Conservation (phyloP, 2,888 invertebrate species). For the Epirrhoe alternata region DNA sequence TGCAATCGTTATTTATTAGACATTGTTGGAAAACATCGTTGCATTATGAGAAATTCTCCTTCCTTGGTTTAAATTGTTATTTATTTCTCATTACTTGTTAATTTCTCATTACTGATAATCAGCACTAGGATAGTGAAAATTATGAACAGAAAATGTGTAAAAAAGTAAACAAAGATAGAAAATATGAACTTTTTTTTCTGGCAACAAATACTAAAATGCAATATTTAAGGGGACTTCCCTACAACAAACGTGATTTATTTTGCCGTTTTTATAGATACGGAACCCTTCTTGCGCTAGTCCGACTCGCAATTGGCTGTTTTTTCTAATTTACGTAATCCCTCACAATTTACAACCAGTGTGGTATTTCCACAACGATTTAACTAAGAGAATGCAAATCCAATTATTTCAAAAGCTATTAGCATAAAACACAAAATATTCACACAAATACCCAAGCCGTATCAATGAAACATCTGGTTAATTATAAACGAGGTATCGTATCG, state of each 20-base stretch:
- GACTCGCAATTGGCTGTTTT: too few species aligned
- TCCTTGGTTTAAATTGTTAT: neutral
- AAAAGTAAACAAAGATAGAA: too few species aligned
- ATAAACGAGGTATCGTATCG: slow-evolving; percentile 1
- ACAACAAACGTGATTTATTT: too few species aligned
- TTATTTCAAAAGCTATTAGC: slow-evolving; percentile 30
- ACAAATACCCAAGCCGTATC: slow-evolving; percentile 30
- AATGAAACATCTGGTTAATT: slow-evolving; percentile 30
- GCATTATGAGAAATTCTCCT: slow-evolving; percentile 21
- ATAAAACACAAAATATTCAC: slow-evolving; percentile 33
- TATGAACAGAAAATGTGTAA: too few species aligned
- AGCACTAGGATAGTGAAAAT: too few species aligned
- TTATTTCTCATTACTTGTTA: too few species aligned
- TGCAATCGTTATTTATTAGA: slow-evolving; percentile 35
- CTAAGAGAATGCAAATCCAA: slow-evolving; percentile 14
- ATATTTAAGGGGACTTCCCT: too few species aligned
- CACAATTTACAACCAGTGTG: slow-evolving; percentile 3
- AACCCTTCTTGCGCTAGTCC: too few species aligned
- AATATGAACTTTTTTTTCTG: too few species aligned
- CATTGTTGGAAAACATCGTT: slow-evolving; percentile 29
- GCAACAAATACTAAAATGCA: too few species aligned
- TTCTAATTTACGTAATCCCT: neutral
- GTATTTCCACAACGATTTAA: slow-evolving; percentile 9
- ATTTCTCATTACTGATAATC: too few species aligned
- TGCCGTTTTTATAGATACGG: too few species aligned